A percentile compares a stretch with the other conserved stretches of the same genome.
phyloP scores from a whole-genome alignment of 2,888 invertebrate species.

The Julus scandinavius region DNA sequence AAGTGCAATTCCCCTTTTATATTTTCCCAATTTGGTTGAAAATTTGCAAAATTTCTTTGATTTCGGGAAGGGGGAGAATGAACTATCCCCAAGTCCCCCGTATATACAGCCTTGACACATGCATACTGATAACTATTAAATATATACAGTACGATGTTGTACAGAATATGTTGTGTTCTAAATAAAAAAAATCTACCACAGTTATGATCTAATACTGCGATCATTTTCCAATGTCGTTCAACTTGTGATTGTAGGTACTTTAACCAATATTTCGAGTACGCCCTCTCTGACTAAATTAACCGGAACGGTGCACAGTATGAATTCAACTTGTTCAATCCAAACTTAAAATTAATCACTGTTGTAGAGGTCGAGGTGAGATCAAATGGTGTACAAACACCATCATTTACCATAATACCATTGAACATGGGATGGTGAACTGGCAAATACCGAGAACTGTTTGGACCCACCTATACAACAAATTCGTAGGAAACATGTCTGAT shows the following conservation, averaged over 20 bases:
- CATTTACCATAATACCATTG: background rate
- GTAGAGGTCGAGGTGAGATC: conserved; percentile 15
- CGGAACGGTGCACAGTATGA: background rate
- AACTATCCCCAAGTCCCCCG: no score
- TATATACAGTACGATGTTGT: no score
- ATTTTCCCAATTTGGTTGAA: no score
- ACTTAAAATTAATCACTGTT: conserved; percentile 15
- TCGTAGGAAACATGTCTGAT: background rate
- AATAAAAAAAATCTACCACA: no score
- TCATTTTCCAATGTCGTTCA: no score
- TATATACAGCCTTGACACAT: no score
- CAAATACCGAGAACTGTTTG: background rate
- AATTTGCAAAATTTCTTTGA: no score
- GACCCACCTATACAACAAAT: background rate
- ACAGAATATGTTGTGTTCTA: no score
- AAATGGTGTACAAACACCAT: background rate
- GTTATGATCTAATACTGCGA: no score
- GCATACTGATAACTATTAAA: no score
- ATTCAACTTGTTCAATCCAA: background rate
- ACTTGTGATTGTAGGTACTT: background rate
- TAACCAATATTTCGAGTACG: background rate
- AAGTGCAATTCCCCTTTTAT: no score
- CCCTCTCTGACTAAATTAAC: background rate
- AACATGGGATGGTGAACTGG: background rate
- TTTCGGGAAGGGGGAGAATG: no score